Evolutionary conservation across 1,140 invertebrate species (phyloP).

Genomic region (Tenebrio molitor): DNA sequence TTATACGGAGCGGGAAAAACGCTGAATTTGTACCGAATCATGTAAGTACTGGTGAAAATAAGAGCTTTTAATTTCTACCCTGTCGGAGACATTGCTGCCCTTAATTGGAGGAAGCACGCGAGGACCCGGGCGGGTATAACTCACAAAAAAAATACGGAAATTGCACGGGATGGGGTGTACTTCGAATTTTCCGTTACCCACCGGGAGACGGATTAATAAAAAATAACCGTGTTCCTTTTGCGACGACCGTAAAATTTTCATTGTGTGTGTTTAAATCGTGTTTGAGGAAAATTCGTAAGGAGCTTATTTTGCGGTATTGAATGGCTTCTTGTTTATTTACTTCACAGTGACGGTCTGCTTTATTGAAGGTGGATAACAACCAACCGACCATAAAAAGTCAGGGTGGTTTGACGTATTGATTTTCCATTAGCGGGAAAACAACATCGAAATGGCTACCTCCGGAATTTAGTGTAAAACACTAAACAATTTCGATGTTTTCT

Average conservation of each 20-base stretch:
- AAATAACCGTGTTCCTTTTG: not conserved
- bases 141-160: not conserved
- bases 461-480: constrained; percentile 13
- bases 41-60: constrained; percentile 20
- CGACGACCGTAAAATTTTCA: constrained; percentile 7
- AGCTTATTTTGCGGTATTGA: constrained; percentile 13
- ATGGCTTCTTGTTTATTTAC: constrained; percentile 47
- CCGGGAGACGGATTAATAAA: too few relatives aligned
- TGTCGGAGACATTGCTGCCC: not conserved
- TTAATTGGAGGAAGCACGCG: constrained; percentile 5
- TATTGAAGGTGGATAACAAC: constrained; percentile 49
- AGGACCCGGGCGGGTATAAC: not conserved
- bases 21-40: constrained; percentile 6
- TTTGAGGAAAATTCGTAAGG: not conserved
- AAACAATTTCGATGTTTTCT: constrained; percentile 15
- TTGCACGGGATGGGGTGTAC: not conserved
- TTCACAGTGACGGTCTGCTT: constrained; percentile 31
- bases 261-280: not conserved
- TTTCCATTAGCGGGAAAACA: constrained; percentile 52
- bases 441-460: constrained; percentile 42
- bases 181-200: not conserved
- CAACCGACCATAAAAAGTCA: constrained; percentile 53
- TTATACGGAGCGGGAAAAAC: not conserved
- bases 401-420: constrained; percentile 53
- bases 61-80: constrained; percentile 5